A percentile compares a stretch with the other conserved stretches of the same genome.
phyloP scores from a whole-genome alignment of 2,888 invertebrate genomes.

The Cheilosia soror region DNA sequence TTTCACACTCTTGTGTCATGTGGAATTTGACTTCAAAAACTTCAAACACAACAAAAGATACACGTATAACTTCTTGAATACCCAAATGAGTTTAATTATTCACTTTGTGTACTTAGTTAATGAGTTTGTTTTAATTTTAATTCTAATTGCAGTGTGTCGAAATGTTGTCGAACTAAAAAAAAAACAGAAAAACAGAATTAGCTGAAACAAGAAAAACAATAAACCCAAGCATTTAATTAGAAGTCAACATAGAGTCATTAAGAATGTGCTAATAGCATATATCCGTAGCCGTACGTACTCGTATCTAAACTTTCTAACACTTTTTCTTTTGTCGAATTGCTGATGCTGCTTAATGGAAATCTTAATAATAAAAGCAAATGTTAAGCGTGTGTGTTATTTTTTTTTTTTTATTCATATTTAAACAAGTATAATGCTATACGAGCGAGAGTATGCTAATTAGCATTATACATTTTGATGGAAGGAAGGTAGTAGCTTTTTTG shows the following conservation, averaged over 20 bases:
- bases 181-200: background rate
- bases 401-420: background rate
- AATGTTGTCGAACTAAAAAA: background rate
- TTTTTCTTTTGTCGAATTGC: slow-evolving; percentile 2
- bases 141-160: slow-evolving; percentile 2
- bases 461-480: background rate
- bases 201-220: background rate
- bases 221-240: slow-evolving; percentile 21
- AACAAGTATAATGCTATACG: background rate
- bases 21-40: background rate
- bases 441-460: slow-evolving; percentile 16
- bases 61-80: background rate
- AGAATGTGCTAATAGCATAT: slow-evolving; percentile 20
- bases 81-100: slow-evolving; percentile 15
- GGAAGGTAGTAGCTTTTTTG: background rate
- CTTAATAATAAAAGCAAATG: slow-evolving; percentile 24
- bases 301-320: slow-evolving; percentile 43
- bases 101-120: slow-evolving; percentile 23
- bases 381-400: background rate
- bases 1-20: background rate
- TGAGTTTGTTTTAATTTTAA: slow-evolving; percentile 4
- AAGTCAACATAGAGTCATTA: slow-evolving; percentile 30
- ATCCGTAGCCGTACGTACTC: background rate
- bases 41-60: background rate
- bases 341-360: slow-evolving; percentile 13